Evolutionary conservation across 2,113 vertebrate species (phyloP).

Genomic region (Etheostoma spectabile): DNA sequence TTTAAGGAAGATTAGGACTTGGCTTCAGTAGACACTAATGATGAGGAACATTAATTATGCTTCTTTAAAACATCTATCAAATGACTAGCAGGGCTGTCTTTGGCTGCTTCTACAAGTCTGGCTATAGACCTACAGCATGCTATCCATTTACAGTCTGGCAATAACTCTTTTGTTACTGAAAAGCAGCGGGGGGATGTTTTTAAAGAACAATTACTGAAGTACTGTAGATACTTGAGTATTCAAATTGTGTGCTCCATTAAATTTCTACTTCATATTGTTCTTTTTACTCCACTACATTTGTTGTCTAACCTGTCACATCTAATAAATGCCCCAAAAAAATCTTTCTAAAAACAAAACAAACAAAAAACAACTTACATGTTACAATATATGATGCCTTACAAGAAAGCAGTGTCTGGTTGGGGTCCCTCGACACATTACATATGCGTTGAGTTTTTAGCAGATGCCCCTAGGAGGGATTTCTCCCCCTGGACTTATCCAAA

Average conservation of each 20-base stretch:
- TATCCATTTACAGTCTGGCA: too few species aligned
- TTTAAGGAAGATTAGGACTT: not conserved
- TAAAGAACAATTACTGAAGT: not conserved
- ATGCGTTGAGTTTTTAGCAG: too few species aligned
- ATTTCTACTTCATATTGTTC: not conserved
- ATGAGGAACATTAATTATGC: not conserved
- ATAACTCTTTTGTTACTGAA: not conserved
- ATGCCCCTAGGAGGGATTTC: not conserved
- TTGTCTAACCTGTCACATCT: too few species aligned
- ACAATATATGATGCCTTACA: too few species aligned
- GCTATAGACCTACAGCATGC: not conserved
- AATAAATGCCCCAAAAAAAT: too few species aligned
- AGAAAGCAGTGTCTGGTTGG: too few species aligned
- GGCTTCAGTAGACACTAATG: too few species aligned
- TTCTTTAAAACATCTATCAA: not conserved
- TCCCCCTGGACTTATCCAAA: not conserved
- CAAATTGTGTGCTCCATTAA: not conserved
- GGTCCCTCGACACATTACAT: too few species aligned
- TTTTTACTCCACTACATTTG: not conserved
- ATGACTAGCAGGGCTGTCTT: not conserved
- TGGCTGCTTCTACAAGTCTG: not conserved
- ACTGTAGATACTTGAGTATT: not conserved
- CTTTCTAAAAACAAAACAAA: too few species aligned
- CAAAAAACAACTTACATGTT: too few species aligned
- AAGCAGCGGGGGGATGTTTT: too few species aligned